These are phyloP conservation scores for Hyles vespertilio DNA, from an alignment of 1,140 invertebrate genomes.

Conservation along the genomic window DNA sequence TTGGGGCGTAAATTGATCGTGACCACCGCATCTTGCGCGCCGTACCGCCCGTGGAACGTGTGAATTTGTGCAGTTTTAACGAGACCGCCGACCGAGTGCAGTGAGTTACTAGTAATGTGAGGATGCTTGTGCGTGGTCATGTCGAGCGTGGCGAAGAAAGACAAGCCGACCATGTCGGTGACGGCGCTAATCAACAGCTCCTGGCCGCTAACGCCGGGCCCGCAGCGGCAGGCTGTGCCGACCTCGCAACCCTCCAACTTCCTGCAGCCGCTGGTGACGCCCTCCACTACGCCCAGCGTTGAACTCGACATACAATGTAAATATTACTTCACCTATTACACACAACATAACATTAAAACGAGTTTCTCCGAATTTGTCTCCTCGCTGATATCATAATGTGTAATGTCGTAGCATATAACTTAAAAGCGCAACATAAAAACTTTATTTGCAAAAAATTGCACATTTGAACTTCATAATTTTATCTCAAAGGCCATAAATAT, in stretches of 20 bases:
- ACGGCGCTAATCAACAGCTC: conserved; percentile 82
- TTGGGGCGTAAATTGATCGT: conserved; percentile 32
- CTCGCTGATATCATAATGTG: not conserved
- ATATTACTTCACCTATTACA: conserved; percentile 19
- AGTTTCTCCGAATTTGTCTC: not conserved
- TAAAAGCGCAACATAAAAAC: no score
- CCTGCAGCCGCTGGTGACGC: conserved; percentile 47
- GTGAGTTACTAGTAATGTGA: conserved; percentile 61
- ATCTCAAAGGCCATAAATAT: no score
- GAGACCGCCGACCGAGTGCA: conserved; percentile 23
- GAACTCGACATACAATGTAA: conserved; percentile 70
- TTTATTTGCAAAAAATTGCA: no score
- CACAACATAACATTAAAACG: conserved; percentile 1
- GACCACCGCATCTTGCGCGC: conserved; percentile 23
- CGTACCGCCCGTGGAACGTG: conserved; percentile 18
- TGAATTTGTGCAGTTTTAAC: conserved; percentile 32
- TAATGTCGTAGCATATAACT: no score
- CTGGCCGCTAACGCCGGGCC: conserved; percentile 49
- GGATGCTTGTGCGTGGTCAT: conserved; percentile 65
- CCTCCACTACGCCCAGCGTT: conserved; percentile 45
- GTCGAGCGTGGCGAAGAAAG: conserved; percentile 84
- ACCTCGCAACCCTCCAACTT: conserved; percentile 65
- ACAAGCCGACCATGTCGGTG: conserved; percentile 89
- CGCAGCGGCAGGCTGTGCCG: conserved; percentile 61
- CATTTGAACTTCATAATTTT: no score